Base-by-base conservation (phyloP, 2,797 vertebrate genomes). In the Hippopotamyrus pictus region DNA sequence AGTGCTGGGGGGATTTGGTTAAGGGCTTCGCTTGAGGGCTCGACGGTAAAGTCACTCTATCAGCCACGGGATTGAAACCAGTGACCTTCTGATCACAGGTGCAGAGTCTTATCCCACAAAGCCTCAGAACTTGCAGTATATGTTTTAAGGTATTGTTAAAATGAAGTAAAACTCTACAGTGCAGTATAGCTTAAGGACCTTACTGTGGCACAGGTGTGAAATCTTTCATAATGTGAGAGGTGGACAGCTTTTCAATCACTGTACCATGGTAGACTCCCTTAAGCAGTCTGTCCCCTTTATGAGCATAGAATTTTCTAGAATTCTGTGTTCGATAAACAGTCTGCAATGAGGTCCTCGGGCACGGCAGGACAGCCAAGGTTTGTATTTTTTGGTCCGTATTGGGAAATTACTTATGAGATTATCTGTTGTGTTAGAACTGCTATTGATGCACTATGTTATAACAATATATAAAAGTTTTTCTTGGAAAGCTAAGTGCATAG, bases 371-470 rank as follows among this genome's bases (percentile, higher is more conserved):
- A 44, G 37, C 41, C 14, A 8, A 79, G 17, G 83, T 51, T 85
- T 50, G 46, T 85, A 22, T 50, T 44, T 41, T 79, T 79, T 79
- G 48, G 83, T 29, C 83, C 25, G 83, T 51, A 29, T 29, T 85
- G 83, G 44, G 83, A 85, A 79, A n/a, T 79, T 41, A 44, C 73
- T 79, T 79, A 79, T 41, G 17, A 50, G 83, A 53, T 50, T 51
- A 53, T 14, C 8, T 51, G 46, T 50, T 29, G 83, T 51, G 83
- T 33, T 53, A 33, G 25, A 86, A 86, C 53, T 25, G 50, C 25
- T 86, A 53, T 86, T 50, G 50, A 86, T 86, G 50, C 48, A 86
- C 46, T 85, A 25, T 51, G 83, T 85, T 85, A 85, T 86, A 50
- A 86, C 50, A 12, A 86, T 53, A 53, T 25, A 86, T 86, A 29